These are phyloP conservation scores for Papilio polyxenes DNA, from an alignment of 1,140 invertebrate species.

Conservation along the genomic window DNA sequence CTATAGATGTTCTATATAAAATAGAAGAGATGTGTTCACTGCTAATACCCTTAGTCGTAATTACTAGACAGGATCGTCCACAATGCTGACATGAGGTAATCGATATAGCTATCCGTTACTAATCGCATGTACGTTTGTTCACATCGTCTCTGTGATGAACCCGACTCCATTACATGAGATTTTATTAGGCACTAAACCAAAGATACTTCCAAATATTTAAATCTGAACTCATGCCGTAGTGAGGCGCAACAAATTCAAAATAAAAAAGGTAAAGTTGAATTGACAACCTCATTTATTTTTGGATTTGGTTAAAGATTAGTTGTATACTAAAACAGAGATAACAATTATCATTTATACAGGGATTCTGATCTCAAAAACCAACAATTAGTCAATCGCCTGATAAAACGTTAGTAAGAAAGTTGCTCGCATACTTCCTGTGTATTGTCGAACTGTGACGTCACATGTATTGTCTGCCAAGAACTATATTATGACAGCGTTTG, in stretches of 20 bases:
- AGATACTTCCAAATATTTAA: no score
- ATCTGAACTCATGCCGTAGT: no score
- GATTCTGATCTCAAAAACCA: no score
- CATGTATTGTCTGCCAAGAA: slow-evolving; percentile 18
- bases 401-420: neutral
- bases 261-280: no score
- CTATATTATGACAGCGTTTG: slow-evolving; percentile 23
- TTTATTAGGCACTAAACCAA: neutral
- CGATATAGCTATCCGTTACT: neutral
- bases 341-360: no score
- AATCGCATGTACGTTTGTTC: neutral
- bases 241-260: no score
- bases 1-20: neutral
- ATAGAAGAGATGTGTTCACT: neutral
- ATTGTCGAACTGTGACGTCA: slow-evolving; percentile 13
- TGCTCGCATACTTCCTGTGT: neutral
- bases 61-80: slow-evolving; percentile 10
- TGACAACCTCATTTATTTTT: no score
- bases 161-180: neutral
- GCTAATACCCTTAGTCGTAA: slow-evolving; percentile 9
- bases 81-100: slow-evolving; percentile 1
- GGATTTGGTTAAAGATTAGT: no score
- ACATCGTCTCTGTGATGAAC: neutral
- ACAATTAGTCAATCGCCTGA: neutral
- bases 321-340: no score